Evolutionary conservation across 2,797 vertebrate species (phyloP), one percentile per base, ranked within the genome.

Genomic region (Melanogrammus aeglefinus): DNA sequence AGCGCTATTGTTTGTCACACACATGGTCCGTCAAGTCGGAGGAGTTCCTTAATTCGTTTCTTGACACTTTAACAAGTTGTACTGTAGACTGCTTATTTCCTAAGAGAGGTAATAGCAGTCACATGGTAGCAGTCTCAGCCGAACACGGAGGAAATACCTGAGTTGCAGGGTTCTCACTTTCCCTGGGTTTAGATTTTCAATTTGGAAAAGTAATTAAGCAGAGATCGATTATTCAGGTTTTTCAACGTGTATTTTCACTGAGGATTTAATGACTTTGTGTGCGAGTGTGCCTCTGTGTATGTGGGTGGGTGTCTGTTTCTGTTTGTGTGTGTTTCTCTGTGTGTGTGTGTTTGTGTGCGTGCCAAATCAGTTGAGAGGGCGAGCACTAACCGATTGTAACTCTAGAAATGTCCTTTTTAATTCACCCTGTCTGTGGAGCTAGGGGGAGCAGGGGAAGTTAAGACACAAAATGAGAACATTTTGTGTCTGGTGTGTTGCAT

Each of bases 121-220:
- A 63, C 12, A 47, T 16, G 44, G 44, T 13, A 16, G 44, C 44
- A 12, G 13, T 47, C 13, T 47, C 14, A 63, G 8, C 7, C 6
- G 57, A 24, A 63, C 5, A 1, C 21, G n/a, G n/a, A 63, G 47
- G 14, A 18, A 51, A 51, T 21, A 51, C 29, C 10, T 12, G 75
- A 29, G 71, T 73, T 63, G 41, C 51, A 39, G 79, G 41, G 70
- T 39, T 83, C 81, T 83, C 39, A 78, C 44, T 80, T 86, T 81
- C 87, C 89, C 81, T 38, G 76, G 76, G 76, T 75, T 84, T 79
- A 83, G 76, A 79, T 87, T 86, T 81, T 85, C 81, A 79, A 80
- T 87, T 86, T 80, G 78, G 79, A 83, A 83, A 86, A 87, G 83
- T 86, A 90, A 91, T 91, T 89, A 91, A 80, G 81, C 73, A 76